Conservation (phyloP, 2,888 invertebrate genomes). For the Acanthococcus lagerstroemiae region DNA sequence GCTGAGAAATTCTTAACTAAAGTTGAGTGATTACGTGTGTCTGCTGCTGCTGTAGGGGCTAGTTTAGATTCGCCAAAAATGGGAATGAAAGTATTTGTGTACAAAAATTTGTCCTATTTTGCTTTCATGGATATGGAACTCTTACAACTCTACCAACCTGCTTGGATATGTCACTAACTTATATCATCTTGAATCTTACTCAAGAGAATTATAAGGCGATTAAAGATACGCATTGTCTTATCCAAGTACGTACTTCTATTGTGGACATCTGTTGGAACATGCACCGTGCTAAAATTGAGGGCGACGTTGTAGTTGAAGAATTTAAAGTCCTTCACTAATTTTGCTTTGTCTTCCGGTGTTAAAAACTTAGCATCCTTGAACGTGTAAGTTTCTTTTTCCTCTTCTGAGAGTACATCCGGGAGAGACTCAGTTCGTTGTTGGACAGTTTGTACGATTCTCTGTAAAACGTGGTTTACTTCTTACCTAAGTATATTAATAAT, state of each 20-base stretch:
- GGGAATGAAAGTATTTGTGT: too few relatives aligned
- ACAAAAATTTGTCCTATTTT: too few relatives aligned
- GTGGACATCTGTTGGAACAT: constrained; percentile 89
- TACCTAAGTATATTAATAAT: not conserved
- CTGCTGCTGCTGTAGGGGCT: too few relatives aligned
- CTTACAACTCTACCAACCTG: too few relatives aligned
- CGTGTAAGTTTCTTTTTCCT: constrained; percentile 38
- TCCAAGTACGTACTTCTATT: constrained; percentile 54
- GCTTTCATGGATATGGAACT: too few relatives aligned
- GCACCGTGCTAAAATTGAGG: constrained; percentile 71
- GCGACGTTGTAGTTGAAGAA: constrained; percentile 79
- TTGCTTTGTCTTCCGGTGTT: constrained; percentile 48
- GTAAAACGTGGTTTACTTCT: constrained; percentile 32
- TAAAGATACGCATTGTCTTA: not conserved
- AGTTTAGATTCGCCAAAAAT: too few relatives aligned
- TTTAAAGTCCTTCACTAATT: constrained; percentile 43
- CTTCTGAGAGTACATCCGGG: constrained; percentile 42
- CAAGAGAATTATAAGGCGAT: not conserved
- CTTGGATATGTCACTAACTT: too few relatives aligned
- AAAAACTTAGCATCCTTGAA: constrained; percentile 60
- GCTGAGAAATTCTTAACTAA: too few relatives aligned
- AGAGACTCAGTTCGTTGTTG: constrained; percentile 60
- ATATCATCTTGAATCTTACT: constrained; percentile 1
- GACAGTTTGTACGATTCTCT: constrained; percentile 80
- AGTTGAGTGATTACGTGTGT: too few relatives aligned